phyloP scores from a whole-genome alignment of 2,888 invertebrate genomes.

The Catocala fraxini region DNA sequence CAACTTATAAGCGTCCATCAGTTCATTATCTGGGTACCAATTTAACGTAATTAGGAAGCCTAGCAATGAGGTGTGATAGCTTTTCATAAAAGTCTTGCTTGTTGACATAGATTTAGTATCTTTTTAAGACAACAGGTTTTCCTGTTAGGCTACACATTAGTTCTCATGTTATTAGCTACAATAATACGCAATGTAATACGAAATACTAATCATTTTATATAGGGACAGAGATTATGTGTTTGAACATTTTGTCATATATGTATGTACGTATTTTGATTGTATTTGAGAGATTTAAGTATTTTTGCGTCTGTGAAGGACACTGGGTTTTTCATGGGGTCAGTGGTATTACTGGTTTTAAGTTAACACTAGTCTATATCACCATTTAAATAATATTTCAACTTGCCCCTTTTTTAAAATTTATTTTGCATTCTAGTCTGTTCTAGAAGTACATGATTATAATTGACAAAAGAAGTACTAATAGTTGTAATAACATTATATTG shows the following conservation, averaged over 20 bases:
- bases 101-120: background rate
- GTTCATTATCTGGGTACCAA: conserved; percentile 7
- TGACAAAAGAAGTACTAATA: too few species aligned
- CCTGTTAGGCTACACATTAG: conserved; percentile 1
- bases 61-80: background rate
- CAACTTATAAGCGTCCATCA: conserved; percentile 13
- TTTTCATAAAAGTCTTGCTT: background rate
- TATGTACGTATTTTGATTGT: too few species aligned
- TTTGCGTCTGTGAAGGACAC: background rate
- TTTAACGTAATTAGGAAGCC: background rate
- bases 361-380: too few species aligned
- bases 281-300: too few species aligned
- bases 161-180: background rate
- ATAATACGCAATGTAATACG: background rate
- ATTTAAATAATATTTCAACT: too few species aligned
- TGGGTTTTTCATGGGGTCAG: background rate
- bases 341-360: background rate
- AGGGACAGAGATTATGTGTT: too few species aligned
- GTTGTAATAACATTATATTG: too few species aligned
- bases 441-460: too few species aligned
- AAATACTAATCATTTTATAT: background rate
- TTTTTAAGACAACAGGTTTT: conserved; percentile 3
- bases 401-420: too few species aligned
- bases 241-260: too few species aligned
- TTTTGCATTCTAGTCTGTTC: too few species aligned